Evolutionary conservation across 2,113 vertebrate genomes (phyloP).

Genomic region (Talpa occidentalis): DNA sequence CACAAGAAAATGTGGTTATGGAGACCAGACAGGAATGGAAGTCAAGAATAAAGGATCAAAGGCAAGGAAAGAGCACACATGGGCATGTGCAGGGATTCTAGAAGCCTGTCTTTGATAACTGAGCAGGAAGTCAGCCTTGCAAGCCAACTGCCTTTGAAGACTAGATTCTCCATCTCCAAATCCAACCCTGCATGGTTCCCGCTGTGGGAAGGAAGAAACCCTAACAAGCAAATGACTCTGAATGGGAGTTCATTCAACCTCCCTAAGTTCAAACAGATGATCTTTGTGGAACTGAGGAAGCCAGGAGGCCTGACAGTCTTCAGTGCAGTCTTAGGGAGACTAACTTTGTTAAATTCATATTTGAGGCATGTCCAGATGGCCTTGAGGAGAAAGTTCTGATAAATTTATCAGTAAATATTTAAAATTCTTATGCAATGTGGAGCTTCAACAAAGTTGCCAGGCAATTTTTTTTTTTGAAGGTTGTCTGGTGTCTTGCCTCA

Average conservation of each 20-base stretch:
- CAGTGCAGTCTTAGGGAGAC: neutral
- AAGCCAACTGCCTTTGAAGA: neutral
- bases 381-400: conserved; percentile 29
- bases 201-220: neutral
- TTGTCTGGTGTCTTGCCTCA: conserved; percentile 66
- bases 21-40: neutral
- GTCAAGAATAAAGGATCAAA: conserved; percentile 53
- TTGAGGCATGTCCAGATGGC: conserved; percentile 18
- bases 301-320: neutral
- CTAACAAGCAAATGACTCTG: neutral
- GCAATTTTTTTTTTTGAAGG: neutral
- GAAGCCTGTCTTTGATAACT: conserved; percentile 25
- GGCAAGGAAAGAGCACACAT: neutral
- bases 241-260: neutral
- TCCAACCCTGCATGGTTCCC: neutral
- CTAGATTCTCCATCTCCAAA: neutral
- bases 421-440: conserved; percentile 71
- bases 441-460: conserved; percentile 67
- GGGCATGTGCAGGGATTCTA: neutral
- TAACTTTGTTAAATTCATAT: neutral
- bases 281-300: neutral
- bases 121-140: conserved; percentile 7
- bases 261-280: neutral
- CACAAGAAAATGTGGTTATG: neutral
- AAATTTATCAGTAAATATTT: conserved; percentile 58